phyloP scores from a whole-genome alignment of 1,140 invertebrate genomes.

The Teleopsis dalmanni region DNA sequence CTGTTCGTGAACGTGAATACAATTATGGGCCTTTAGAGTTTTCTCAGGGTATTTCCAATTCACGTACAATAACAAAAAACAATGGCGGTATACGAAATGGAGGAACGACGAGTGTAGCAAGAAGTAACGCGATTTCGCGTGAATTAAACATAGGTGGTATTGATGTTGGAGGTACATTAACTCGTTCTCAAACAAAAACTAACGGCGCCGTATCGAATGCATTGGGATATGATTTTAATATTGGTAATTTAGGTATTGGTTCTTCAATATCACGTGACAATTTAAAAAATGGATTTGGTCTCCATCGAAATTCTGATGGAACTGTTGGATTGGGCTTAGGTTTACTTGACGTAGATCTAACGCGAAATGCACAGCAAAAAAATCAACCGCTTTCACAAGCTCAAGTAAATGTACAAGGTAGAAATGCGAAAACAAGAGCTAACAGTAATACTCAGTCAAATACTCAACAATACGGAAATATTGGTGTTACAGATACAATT shows the following conservation, averaged over 20 bases:
- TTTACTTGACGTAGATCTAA: conserved; percentile 27
- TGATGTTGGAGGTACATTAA: conserved; percentile 34
- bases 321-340: conserved; percentile 28
- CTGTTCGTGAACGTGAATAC: conserved; percentile 29
- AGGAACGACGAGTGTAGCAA: conserved; percentile 26
- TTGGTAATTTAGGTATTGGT: conserved; percentile 29
- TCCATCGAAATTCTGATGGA: conserved; percentile 28
- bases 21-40: conserved; percentile 30
- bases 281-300: conserved; percentile 28
- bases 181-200: conserved; percentile 25
- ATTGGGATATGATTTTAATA: conserved; percentile 28
- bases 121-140: conserved; percentile 24
- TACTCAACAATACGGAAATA: conserved; percentile 21
- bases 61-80: conserved; percentile 27
- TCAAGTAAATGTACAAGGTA: conserved; percentile 29
- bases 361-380: conserved; percentile 16
- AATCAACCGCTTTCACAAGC: conserved; percentile 21
- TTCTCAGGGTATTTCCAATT: conserved; percentile 28
- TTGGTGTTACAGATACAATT: conserved; percentile 24
- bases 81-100: conserved; percentile 14
- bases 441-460: conserved; percentile 25
- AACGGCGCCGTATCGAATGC: conserved; percentile 22
- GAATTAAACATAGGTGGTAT: conserved; percentile 29
- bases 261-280: conserved; percentile 30
- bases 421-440: conserved; percentile 17